Evolutionary conservation across 2,797 vertebrate genomes (phyloP), one percentile per base, ranked within the genome.

Genomic region (Lophius americanus): DNA sequence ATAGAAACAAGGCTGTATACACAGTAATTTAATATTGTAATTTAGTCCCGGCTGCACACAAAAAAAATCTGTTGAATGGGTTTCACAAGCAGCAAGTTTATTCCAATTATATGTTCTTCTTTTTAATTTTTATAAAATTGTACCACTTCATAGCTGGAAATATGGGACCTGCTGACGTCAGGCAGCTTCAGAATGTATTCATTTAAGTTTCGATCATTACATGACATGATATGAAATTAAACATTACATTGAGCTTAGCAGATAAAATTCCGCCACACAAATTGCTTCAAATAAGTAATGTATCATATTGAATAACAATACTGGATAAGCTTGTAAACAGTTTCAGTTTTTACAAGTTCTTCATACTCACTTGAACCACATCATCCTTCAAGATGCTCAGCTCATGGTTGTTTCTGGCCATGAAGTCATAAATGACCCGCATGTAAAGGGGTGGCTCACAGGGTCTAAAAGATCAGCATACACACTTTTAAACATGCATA

Each of bases 321-420:
- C 3, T 9, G 7, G 4, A 8, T 4, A 60, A 12, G 4, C 4
- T 1, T 55, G 5, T 4, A 9, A 4, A 3, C 9, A 9, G 2
- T 8, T 23, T 70, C 46, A 36, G 33, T 51, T 12, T 44, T 44
- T 44, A 10, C 43, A 4, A 23, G 23, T 23, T 23, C 23, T 23
- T 23, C 14, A 46, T 61, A 9, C 87, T 84, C 70, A 94, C 97
- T 96, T 95, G 90, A 56, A 98, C 88, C 14, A 86, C 74, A 0
- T 98, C 96, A 2, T 93, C 96, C 73, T 91, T 95, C 83, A 79
- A 85, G 32, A 96, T 51, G 9, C 88, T 95, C 78, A 98, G 92
- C 83, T 98, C 96, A 78, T 54, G 90, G 2, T 57, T 77, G 82
- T 97, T 97, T 78, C 95, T 93, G 23, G 93, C 94, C 88, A 91